Evolutionary conservation across 2,888 invertebrate genomes (phyloP), one percentile per base, ranked within the genome.

Genomic region (Tridacna gigas): DNA sequence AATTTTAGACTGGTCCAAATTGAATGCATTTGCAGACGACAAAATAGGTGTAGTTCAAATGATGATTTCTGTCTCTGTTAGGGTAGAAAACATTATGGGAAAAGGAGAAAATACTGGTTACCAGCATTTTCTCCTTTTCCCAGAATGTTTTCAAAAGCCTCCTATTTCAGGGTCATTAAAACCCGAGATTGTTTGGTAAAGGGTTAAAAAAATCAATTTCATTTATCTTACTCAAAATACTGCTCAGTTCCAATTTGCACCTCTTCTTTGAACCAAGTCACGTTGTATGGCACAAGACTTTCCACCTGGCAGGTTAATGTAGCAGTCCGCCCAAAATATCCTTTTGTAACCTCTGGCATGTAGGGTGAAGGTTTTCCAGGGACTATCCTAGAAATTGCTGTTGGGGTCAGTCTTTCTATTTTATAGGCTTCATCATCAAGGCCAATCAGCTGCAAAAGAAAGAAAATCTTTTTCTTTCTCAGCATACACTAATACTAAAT

Each of bases 351-450:
- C 77, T 93, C 90, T 0, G 94, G 93, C 82, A 96, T 95, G 45
- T 94, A 94, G n/a, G 96, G 94, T 74, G 95, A 95, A 0, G 96
- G 96, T n/a, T 95, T 94, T 91, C 95, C 96, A 88, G 96, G 96
- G 18, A 95, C 88, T 81, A 96, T 96, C 0, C 96, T 95, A 88
- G 96, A 96, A 48, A 97, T 96, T 20, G 97, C 97, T 0, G 97
- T 97, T 0, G 96, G 95, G 0, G 97, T 96, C 0, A 96, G 96
- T 89, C 97, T 95, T 84, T 96, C 96, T 63, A 97, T 94, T 22
- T 96, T 96, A 92, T 96, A 96, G n/a, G 96, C 96, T 83, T 95
- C 92, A 81, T 96, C 95, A 92, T 97, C 97, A 65, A 94, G 94
- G 2, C 97, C 97, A 87, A 96, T 96, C 3, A 97, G 96, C 96